Conservation (phyloP, 1,140 invertebrate genomes). For the Cecropterus lyciades region DNA sequence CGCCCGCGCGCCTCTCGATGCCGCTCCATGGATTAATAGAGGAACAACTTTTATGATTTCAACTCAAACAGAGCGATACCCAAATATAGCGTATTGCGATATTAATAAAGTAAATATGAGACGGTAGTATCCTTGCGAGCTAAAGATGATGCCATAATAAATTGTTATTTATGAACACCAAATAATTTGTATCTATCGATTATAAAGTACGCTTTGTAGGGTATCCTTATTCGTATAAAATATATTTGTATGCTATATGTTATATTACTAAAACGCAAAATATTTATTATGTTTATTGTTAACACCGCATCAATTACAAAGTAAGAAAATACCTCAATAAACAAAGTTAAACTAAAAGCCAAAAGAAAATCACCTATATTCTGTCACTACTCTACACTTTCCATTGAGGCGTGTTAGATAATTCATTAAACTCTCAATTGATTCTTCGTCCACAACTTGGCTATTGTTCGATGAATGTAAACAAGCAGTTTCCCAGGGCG, state of each 20-base stretch:
- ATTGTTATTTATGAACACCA: too few relatives aligned
- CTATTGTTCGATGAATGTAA: slow-evolving; percentile 2
- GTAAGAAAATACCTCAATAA: too few relatives aligned
- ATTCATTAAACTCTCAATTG: slow-evolving; percentile 9
- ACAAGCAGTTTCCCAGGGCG: slow-evolving; percentile 6
- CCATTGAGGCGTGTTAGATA: not conserved
- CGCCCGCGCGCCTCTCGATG: slow-evolving; percentile 45
- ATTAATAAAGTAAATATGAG: slow-evolving; percentile 28
- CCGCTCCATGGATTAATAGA: slow-evolving; percentile 73
- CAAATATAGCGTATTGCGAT: slow-evolving; percentile 42
- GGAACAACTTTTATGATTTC: slow-evolving; percentile 83
- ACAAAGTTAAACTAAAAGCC: too few relatives aligned
- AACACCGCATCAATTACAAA: too few relatives aligned
- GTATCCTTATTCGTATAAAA: too few relatives aligned
- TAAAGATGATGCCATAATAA: not conserved
- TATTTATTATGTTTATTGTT: too few relatives aligned
- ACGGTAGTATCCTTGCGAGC: not conserved
- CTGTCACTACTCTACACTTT: not conserved
- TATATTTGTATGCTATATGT: too few relatives aligned
- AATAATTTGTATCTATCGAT: too few relatives aligned
- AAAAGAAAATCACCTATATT: too few relatives aligned
- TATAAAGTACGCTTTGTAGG: too few relatives aligned
- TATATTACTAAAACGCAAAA: too few relatives aligned
- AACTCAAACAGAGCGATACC: slow-evolving; percentile 70
- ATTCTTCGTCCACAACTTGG: not conserved